phyloP scores from a whole-genome alignment of 1,140 invertebrate genomes.

The Eupeodes corollae region DNA sequence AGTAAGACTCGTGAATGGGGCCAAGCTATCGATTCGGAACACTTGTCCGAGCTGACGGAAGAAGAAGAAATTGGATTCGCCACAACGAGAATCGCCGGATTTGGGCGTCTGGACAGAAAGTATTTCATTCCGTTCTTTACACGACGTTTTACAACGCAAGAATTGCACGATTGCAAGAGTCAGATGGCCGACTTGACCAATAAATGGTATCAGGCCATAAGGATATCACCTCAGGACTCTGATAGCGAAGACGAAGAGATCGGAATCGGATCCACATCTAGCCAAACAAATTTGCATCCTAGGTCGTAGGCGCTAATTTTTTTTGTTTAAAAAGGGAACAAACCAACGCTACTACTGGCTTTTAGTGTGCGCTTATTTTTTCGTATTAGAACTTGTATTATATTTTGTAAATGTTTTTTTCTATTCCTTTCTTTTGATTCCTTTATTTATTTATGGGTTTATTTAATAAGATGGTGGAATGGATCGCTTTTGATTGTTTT shows the following conservation, averaged over 20 bases:
- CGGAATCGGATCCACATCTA: constrained; percentile 24
- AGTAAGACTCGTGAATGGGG: constrained; percentile 98
- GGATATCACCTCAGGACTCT: constrained; percentile 64
- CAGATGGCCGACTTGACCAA: constrained; percentile 94
- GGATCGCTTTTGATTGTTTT: no score
- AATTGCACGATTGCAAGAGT: constrained; percentile 87
- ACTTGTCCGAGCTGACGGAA: constrained; percentile 89
- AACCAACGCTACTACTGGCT: no score
- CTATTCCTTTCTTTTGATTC: no score
- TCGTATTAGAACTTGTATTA: no score
- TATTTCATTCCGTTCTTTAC: constrained; percentile 95
- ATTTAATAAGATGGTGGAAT: no score
- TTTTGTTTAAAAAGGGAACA: no score
- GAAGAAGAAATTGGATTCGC: constrained; percentile 64
- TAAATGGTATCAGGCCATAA: constrained; percentile 91
- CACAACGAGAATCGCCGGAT: constrained; percentile 61
- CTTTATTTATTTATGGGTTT: no score
- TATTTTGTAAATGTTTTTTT: no score
- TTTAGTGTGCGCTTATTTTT: no score
- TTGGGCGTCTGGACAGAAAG: constrained; percentile 81
- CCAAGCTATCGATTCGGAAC: constrained; percentile 90
- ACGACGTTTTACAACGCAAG: constrained; percentile 83
- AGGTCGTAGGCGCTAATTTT: background rate
- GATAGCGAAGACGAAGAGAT: constrained; percentile 41
- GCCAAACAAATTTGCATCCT: constrained; percentile 16